Evolutionary conservation across 2,888 invertebrate species (phyloP).

Genomic region (Parnassius orleans): DNA sequence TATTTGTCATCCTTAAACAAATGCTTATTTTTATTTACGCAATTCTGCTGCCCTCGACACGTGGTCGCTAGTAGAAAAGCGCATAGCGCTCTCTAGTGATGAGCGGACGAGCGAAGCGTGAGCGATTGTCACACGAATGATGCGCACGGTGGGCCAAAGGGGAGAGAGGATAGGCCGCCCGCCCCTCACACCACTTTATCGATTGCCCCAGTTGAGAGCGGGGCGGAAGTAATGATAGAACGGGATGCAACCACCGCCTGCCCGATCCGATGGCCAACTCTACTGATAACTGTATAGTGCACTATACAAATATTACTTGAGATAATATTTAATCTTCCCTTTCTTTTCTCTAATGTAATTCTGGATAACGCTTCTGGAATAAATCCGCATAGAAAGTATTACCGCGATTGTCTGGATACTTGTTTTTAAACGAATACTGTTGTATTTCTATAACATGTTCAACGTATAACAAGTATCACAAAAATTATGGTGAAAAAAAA

Average conservation of each 20-base stretch:
- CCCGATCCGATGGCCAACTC: slow-evolving; percentile 70
- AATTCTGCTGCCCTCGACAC: background rate
- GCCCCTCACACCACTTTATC: slow-evolving; percentile 71
- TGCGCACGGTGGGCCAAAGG: slow-evolving; percentile 59
- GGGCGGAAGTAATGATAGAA: slow-evolving; percentile 79
- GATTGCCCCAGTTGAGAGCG: slow-evolving; percentile 84
- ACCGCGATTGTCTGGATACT: slow-evolving; percentile 26
- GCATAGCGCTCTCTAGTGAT: slow-evolving; percentile 16
- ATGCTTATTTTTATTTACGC: no score
- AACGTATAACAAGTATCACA: background rate
- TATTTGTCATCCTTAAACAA: no score
- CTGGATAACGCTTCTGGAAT: slow-evolving; percentile 39
- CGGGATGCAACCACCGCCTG: slow-evolving; percentile 77
- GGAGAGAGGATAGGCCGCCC: slow-evolving; percentile 45
- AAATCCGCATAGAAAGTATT: slow-evolving; percentile 27
- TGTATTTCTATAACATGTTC: background rate
- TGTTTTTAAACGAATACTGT: slow-evolving; percentile 25
- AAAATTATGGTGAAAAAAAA: no score
- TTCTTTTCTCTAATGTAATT: slow-evolving; percentile 53
- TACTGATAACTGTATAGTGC: slow-evolving; percentile 66
- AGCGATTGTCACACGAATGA: slow-evolving; percentile 77
- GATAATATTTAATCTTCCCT: slow-evolving; percentile 70
- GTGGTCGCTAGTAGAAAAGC: slow-evolving; percentile 18
- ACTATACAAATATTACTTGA: slow-evolving; percentile 72
- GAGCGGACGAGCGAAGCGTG: slow-evolving; percentile 52